Percentiles rank a stretch among this genome's conserved stretches.
phyloP scores from a whole-genome alignment of 2,888 invertebrate genomes.

The Drosophila phalerata region DNA sequence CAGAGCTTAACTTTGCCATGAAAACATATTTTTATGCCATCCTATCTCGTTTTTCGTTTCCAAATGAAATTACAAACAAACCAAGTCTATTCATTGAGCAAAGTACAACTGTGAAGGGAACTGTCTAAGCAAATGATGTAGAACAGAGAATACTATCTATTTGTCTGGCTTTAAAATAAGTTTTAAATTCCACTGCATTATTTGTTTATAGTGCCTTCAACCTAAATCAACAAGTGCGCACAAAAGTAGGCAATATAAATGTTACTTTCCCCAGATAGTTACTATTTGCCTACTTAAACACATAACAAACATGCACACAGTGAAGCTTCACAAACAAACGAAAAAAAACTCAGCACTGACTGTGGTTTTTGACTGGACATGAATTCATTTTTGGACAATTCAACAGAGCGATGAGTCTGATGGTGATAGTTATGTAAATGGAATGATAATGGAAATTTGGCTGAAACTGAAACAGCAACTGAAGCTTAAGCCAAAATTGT shows the following conservation, averaged over 20 bases:
- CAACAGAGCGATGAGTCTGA: neutral
- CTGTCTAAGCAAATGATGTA: neutral
- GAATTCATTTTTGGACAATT: conserved; percentile 18
- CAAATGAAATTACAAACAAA: neutral
- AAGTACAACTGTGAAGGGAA: conserved; percentile 1
- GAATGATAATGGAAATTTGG: conserved; percentile 14
- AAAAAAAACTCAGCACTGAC: too few species aligned
- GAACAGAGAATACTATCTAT: conserved; percentile 3
- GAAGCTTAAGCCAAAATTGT: conserved; percentile 4
- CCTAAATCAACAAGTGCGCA: conserved; percentile 38
- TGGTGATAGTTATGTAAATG: conserved; percentile 6
- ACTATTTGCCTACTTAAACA: conserved; percentile 8
- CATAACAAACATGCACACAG: conserved; percentile 15
- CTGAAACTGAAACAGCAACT: neutral
- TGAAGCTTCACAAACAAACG: neutral
- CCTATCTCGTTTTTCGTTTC: neutral
- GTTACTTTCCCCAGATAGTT: neutral
- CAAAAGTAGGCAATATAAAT: conserved; percentile 36
- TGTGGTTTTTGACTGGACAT: conserved; percentile 15
- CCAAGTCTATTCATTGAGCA: neutral
- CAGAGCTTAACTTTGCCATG: neutral
- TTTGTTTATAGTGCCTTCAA: conserved; percentile 10
- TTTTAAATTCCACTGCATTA: neutral
- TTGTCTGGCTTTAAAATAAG: neutral
- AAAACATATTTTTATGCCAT: neutral